A percentile compares a stretch with the other conserved stretches of the same genome.
Evolutionary conservation across 2,888 invertebrate species (phyloP).

Genomic region (Parasteatoda lunata): DNA sequence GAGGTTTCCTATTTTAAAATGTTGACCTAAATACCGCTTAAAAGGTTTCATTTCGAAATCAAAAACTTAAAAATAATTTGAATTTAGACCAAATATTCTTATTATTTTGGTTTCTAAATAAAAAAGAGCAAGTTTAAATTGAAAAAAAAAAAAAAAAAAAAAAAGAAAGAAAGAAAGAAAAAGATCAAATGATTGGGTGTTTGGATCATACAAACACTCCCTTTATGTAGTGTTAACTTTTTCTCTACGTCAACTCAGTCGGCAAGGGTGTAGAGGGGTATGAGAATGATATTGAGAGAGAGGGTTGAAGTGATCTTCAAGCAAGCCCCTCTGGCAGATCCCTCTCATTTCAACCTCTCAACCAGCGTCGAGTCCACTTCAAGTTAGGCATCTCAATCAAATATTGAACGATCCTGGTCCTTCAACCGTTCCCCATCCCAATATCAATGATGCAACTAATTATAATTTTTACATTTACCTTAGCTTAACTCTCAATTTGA

Average conservation of each 20-base stretch:
- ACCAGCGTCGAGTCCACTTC: background rate
- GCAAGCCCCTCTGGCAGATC: constrained; percentile 55
- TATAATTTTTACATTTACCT: too few species aligned
- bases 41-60: too few species aligned
- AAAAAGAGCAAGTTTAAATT: too few species aligned
- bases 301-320: constrained; percentile 24
- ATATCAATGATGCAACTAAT: too few species aligned
- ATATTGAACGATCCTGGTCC: background rate
- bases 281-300: constrained; percentile 16
- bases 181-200: background rate
- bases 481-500: too few species aligned
- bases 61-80: too few species aligned
- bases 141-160: too few species aligned
- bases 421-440: too few species aligned
- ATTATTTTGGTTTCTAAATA: too few species aligned
- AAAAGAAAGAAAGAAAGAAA: background rate
- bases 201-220: background rate
- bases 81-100: too few species aligned
- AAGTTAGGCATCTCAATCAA: constrained; percentile 9
- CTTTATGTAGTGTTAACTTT: constrained; percentile 28
- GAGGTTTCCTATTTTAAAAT: too few species aligned
- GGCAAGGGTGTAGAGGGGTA: background rate
- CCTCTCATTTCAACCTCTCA: constrained; percentile 13
- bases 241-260: background rate
- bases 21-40: too few species aligned